Base-by-base conservation (phyloP, 1,140 invertebrate species). In the Papilio machaon region DNA sequence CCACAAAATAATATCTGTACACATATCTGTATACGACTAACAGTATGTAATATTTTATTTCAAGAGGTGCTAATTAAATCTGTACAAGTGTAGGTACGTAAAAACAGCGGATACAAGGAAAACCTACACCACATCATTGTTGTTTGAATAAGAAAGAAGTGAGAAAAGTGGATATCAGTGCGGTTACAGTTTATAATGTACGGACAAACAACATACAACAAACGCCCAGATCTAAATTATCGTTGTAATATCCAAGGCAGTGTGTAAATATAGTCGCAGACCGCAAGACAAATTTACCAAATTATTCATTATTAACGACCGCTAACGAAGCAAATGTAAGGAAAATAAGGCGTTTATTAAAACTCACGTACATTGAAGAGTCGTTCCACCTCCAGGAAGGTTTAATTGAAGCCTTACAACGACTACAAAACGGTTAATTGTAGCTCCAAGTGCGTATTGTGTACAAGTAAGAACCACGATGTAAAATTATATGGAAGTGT, bases 351-450 rank as follows among this genome's bases (percentile, higher is more conserved):
- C 81, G 86, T 88, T 90, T 89, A 88, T 91, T 90, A 90, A 89
- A 87, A 89, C 83, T 81, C 82, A 86, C 58, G 83, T 80, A 82
- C 80, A 84, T 79, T 84, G 82, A 86, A 87, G 81, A 78, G 77
- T 82, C 80, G 82, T 82, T 81, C 82, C 81, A 85, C 85, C 86
- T 89, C 86, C 87, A 76, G 75, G 86, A 88, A 90, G 88, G 88
- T 86, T 92, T 92, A 92, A 93, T 93, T 93, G 90, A 88, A 85
- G 91, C 88, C 85, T 92, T 91, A 85, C 89, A 88, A 91, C 84
- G 85, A 83, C 81, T 91, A 92, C 90, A 91, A 91, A 91, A 92
- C 90, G 86, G 89, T 88, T 92, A 92, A 92, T 93, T 92, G 91
- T 88, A 90, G 84, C 88, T 91, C 84, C 84, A 89, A 93, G 90